phyloP scores from a whole-genome alignment of 2,888 invertebrate genomes.

The Heliconius charithonia region DNA sequence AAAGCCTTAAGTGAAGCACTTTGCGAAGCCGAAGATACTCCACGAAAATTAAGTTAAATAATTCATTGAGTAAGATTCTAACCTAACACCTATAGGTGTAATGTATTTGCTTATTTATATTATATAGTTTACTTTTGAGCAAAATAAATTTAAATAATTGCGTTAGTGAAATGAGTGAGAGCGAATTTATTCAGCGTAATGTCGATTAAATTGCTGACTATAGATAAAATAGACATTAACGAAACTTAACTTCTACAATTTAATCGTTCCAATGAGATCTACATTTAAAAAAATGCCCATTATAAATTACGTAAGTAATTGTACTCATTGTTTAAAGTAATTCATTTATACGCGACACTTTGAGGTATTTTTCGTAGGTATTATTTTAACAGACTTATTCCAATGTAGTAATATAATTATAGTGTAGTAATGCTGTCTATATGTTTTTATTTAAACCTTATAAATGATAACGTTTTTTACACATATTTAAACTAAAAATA shows the following conservation, averaged over 20 bases:
- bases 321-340: constrained; percentile 20
- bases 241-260: not conserved
- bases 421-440: not conserved
- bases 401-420: not conserved
- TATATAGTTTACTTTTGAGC: not conserved
- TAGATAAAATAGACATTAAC: constrained; percentile 9
- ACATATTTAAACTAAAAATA: too few relatives aligned
- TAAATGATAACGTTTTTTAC: too few relatives aligned
- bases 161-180: not conserved
- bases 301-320: constrained; percentile 31
- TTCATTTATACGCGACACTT: constrained; percentile 24
- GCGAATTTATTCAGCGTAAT: not conserved
- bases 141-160: not conserved
- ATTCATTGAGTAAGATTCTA: too few relatives aligned
- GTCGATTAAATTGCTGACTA: not conserved
- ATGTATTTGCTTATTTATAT: too few relatives aligned
- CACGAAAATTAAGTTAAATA: too few relatives aligned
- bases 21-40: too few relatives aligned
- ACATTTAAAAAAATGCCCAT: not conserved
- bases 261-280: constrained; percentile 2
- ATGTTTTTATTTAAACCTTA: not conserved
- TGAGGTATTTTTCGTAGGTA: constrained; percentile 5
- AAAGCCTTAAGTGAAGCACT: too few relatives aligned
- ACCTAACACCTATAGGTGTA: too few relatives aligned
- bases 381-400: not conserved